Evolutionary conservation across 2,797 vertebrate species (phyloP), one percentile per base, ranked within the genome.

Genomic region (Passerculus sandwichensis): DNA sequence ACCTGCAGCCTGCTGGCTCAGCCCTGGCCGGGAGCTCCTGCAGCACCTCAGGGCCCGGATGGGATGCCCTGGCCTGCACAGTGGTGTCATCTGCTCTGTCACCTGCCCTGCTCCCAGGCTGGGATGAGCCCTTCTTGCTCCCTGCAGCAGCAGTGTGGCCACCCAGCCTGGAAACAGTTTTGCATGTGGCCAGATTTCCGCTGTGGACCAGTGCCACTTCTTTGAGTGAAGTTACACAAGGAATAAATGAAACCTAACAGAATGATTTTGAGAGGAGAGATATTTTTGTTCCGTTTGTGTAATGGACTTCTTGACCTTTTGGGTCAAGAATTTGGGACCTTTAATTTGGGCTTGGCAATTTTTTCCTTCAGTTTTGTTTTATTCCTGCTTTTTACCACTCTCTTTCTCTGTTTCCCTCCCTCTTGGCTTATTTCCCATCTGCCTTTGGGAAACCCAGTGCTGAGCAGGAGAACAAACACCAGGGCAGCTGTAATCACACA

Each of bases 261-360:
- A 54, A 15, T 36, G 53, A 47, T 74, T 93, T 89, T 71, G 47
- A 59, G 81, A 77, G 50, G 42, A 65, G 30, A 4, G 15, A 48
- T 93, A 34, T 83, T 91, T 94, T 67, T 94, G 42, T 78, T 53
- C 40, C 77, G 25, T 57, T 94, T 89, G 16, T 88, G 91, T 73
- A 34, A 75, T 48, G 62, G 36, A 48, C 69, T 92, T 64, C 44
- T 73, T 84, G 73, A 84, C 36, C 69, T 87, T 92, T 86, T 26
- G 40, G 30, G 25, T 91, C 60, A 42, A 42, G 19, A 62, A 62
- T 42, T 32, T 42, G 29, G 38, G 19, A 32, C 38, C 14, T 42
- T 88, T 26, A 75, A 51, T 78, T 78, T 2, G 1, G n/a, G 22
- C 70, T 70, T 95, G 66, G 48, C 51, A 51, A 0, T 64, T 75